A percentile compares a stretch with the other conserved stretches of the same genome.
phyloP scores from a whole-genome alignment of 2,113 vertebrate genomes.

The Haliaeetus leucogaster region DNA sequence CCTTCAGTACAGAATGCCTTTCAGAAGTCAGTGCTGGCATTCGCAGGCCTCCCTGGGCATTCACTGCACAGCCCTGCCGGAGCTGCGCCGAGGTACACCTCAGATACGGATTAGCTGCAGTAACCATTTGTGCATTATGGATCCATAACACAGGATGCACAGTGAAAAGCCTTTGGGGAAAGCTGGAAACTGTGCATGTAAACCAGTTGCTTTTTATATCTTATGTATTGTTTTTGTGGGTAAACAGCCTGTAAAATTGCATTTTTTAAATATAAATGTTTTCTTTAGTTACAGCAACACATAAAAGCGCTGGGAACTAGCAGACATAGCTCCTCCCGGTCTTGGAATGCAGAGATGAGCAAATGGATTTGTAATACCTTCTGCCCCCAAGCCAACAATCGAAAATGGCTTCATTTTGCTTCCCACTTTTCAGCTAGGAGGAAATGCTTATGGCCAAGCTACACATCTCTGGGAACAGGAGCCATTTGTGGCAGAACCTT shows the following conservation, averaged over 20 bases:
- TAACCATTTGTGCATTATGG: neutral
- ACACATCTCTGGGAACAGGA: neutral
- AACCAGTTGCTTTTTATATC: neutral
- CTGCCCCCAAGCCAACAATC: neutral
- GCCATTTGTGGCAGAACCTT: neutral
- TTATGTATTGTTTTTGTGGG: neutral
- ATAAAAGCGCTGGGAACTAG: neutral
- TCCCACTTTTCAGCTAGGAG: neutral
- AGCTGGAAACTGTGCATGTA: neutral
- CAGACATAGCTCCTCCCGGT: neutral
- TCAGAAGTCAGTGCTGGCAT: neutral
- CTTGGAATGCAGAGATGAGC: neutral
- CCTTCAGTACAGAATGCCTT: neutral
- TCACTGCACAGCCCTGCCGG: neutral
- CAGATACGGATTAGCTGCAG: neutral
- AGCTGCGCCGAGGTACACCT: neutral
- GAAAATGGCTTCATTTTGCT: neutral
- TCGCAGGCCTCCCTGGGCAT: neutral
- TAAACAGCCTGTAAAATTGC: conserved; percentile 10
- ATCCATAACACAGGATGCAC: neutral
- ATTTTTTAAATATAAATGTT: conserved; percentile 7
- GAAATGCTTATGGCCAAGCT: neutral
- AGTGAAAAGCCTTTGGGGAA: neutral
- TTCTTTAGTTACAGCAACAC: conserved; percentile 32
- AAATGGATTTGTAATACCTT: neutral